A percentile compares a stretch with the other conserved stretches of the same genome.
Conservation (phyloP, 2,113 vertebrate species). For the Coptodon bakossiorum region DNA sequence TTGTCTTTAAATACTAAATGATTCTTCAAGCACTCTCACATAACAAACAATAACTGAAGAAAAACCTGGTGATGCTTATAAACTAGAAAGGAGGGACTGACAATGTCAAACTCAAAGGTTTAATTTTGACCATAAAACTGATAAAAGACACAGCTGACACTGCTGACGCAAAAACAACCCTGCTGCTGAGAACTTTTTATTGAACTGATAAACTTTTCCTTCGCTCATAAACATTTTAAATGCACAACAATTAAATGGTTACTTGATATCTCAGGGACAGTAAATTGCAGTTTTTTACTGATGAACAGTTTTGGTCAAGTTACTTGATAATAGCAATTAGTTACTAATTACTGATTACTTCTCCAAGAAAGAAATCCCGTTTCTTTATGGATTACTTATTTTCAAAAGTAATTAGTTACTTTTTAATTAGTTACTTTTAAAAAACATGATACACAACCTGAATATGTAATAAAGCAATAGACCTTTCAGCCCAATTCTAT, state of each 20-base stretch:
- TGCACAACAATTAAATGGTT: neutral
- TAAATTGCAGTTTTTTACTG: neutral
- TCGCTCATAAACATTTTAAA: neutral
- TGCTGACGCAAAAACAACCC: neutral
- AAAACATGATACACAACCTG: neutral
- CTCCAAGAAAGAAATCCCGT: neutral
- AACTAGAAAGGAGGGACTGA: neutral
- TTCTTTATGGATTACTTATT: neutral
- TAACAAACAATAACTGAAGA: neutral
- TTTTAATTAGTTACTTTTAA: neutral
- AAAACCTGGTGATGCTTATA: neutral
- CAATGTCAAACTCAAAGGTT: neutral
- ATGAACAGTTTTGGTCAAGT: neutral
- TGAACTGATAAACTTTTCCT: neutral
- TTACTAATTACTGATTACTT: neutral
- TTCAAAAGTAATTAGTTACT: neutral
- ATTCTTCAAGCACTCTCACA: neutral
- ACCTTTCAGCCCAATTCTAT: neutral
- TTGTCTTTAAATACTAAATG: neutral
- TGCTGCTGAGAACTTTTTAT: neutral
- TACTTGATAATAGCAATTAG: neutral
- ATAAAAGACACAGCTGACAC: neutral
- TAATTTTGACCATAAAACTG: neutral
- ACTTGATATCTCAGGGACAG: neutral
- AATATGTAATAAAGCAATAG: neutral